Percentiles rank a stretch among this genome's conserved stretches.
These are phyloP conservation scores for Porites evermanni DNA, from an alignment of 92 coral and sea anemone species.

Conservation along the genomic window DNA sequence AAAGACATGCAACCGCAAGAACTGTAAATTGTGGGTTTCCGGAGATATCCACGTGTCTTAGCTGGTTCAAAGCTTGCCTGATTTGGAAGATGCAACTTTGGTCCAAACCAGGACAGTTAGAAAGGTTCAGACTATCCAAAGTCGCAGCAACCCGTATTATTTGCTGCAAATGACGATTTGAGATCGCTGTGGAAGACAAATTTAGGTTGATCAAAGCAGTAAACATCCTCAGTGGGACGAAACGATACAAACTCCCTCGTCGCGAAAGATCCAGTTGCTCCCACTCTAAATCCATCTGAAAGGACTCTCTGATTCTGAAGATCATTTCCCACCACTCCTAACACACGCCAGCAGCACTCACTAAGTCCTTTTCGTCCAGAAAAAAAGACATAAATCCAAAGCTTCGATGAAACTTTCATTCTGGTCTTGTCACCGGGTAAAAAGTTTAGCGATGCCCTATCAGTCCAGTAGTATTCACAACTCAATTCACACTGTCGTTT, in stretches of 20 bases:
- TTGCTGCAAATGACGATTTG: constrained; percentile 24
- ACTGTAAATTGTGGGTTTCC: constrained; percentile 10
- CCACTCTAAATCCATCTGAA: too few species aligned
- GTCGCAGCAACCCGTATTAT: neutral
- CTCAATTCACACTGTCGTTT: too few species aligned
- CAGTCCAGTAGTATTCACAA: too few species aligned
- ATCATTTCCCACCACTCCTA: constrained; percentile 36
- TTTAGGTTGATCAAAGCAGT: neutral
- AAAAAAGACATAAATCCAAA: constrained; percentile 35
- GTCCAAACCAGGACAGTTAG: constrained; percentile 12
- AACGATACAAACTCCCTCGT: neutral
- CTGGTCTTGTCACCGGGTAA: too few species aligned
- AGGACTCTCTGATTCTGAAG: neutral
- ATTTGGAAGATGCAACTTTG: constrained; percentile 15
- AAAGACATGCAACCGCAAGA: constrained; percentile 19
- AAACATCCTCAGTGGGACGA: neutral
- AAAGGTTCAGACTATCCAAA: neutral
- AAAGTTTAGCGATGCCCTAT: too few species aligned
- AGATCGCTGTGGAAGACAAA: neutral
- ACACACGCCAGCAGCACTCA: constrained; percentile 24
- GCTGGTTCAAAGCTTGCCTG: neutral
- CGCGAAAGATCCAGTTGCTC: constrained; percentile 17
- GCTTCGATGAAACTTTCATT: constrained; percentile 24
- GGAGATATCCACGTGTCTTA: neutral
- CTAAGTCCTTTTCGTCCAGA: constrained; percentile 37